Percentiles rank a stretch among this genome's conserved stretches.
Conservation (phyloP, 2,113 vertebrate genomes). For the Brachypodius melanocephalos region DNA sequence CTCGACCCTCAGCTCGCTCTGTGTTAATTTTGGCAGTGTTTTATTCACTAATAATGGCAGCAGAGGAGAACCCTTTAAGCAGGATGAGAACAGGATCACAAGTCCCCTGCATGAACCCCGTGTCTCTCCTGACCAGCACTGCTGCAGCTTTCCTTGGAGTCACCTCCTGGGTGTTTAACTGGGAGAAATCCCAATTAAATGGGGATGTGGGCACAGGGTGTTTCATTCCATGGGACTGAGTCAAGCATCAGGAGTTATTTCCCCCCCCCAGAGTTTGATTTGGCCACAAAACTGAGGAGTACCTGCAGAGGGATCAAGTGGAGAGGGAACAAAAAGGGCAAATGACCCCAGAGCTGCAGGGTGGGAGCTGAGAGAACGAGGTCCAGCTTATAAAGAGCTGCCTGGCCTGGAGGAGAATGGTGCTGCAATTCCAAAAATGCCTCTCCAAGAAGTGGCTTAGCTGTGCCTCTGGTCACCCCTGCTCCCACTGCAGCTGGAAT, state of each 20-base stretch:
- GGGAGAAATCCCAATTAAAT: background rate
- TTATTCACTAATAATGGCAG: background rate
- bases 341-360: background rate
- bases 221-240: background rate
- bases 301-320: background rate
- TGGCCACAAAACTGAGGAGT: background rate
- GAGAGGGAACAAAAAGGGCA: background rate
- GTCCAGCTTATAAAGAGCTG: background rate
- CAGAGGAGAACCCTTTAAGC: background rate
- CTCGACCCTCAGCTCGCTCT: background rate
- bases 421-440: background rate
- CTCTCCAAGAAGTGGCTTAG: background rate
- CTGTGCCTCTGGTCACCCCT: slow-evolving; percentile 4
- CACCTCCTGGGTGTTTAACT: accelerated
- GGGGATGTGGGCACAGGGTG: background rate
- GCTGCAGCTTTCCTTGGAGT: background rate
- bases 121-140: background rate
- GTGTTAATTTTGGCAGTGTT: background rate
- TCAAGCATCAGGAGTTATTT: background rate
- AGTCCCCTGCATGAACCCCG: background rate
- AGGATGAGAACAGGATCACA: background rate
- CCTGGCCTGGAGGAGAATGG: background rate
- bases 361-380: background rate
- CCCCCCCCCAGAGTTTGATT: too few species aligned
- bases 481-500: slow-evolving; percentile 32